Conservation (phyloP, 1,140 invertebrate species). For the Bombus confusus region DNA sequence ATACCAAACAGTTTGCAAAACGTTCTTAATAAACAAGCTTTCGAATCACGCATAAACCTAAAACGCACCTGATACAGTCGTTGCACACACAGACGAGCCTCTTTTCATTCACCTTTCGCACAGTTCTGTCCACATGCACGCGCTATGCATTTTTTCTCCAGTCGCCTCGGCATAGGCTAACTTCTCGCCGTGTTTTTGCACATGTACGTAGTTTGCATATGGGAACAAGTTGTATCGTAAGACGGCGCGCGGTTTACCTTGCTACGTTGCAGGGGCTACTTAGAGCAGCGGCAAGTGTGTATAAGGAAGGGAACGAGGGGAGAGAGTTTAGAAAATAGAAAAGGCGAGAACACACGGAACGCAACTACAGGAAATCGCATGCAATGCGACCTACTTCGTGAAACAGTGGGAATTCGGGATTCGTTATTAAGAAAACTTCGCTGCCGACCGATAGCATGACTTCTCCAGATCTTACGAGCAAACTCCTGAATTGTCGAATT, state of each 20-base stretch:
- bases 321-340: neutral
- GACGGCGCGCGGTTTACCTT: conserved; percentile 26
- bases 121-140: neutral
- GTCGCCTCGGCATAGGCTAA: neutral
- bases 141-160: neutral
- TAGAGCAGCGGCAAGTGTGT: conserved; percentile 9
- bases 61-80: neutral
- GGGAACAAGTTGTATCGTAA: conserved; percentile 36
- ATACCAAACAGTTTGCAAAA: too few species aligned
- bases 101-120: conserved; percentile 8
- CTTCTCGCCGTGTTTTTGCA: conserved; percentile 1
- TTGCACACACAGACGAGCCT: neutral
- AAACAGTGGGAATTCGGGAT: conserved; percentile 64
- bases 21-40: neutral
- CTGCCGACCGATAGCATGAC: conserved; percentile 50
- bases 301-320: neutral
- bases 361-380: conserved; percentile 51
- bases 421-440: conserved; percentile 69
- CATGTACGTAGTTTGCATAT: neutral
- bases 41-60: neutral
- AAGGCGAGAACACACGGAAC: conserved; percentile 7
- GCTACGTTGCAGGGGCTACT: neutral
- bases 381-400: conserved; percentile 62
- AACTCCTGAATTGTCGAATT: conserved; percentile 51
- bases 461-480: conserved; percentile 47